Base-by-base conservation (phyloP, 2,113 vertebrate genomes). In the Sprattus sprattus region DNA sequence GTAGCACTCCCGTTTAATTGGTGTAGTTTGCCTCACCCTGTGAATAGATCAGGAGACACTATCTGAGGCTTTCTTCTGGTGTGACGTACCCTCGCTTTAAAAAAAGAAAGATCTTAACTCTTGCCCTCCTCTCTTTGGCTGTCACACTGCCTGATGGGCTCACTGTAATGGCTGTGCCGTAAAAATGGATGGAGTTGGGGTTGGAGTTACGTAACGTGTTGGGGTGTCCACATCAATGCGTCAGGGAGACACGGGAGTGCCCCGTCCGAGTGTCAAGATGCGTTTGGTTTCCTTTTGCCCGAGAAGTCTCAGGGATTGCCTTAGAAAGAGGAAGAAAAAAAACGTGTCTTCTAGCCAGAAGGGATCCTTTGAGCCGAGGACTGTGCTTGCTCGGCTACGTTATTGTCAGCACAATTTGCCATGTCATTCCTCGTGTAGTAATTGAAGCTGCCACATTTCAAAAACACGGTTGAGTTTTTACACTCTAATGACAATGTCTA, bases 381-480 rank as follows among this genome's bases (percentile, higher is more conserved):
- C 13, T 32, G 11, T 39, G 25, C 32, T 78, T 78, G 1, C 28
- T 75, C 28, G 2, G 25, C 67, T 39, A 39, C 71, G 15, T 78
- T 32, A 39, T 3, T 78, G 71, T 78, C 71, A 78, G 71, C 71
- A 15, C 28, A 78, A 78, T 78, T 32, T 78, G 71, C 39, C 71
- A 39, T 39, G 32, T 78, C 71, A 32, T 78, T 78, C 71, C 71
- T 39, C 11, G 28, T 13, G 71, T 11, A 15, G 10, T 78, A 78
- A 78, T 78, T 39, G 10, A 16, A 78, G 15, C 25, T 16, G 71
- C 71, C 71, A 78, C 71, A 39, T 78, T 15, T 78, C 28, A 78
- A 78, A 78, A 78, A 78, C 28, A 39, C 71, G 64, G 10, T 71
- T 71, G 44, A 78, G 71, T 78, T 44, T 78, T 78, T 78, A 78